Evolutionary conservation across 2,113 vertebrate genomes (phyloP).

Genomic region (Forbesichthys papilliferus): DNA sequence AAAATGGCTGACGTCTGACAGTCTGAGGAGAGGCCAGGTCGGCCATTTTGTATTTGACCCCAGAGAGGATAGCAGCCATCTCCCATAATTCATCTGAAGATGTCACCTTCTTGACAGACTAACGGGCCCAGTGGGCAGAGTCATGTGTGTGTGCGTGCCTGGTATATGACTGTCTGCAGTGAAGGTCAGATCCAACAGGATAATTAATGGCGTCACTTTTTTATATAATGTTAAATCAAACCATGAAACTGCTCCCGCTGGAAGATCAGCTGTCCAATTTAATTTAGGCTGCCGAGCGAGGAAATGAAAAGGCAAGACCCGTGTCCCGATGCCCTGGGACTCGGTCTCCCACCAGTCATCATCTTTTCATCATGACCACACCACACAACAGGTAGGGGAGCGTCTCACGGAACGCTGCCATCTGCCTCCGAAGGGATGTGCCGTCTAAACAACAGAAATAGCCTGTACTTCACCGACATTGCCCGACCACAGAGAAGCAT

Average conservation of each 20-base stretch:
- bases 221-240: conserved; percentile 70
- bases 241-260: conserved; percentile 57
- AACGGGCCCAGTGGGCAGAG: conserved; percentile 51
- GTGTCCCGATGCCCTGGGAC: conserved; percentile 45
- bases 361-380: conserved; percentile 45
- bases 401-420: conserved; percentile 20
- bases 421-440: conserved; percentile 12
- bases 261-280: conserved; percentile 69
- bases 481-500: conserved; percentile 9
- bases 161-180: conserved; percentile 26
- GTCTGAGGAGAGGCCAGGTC: conserved; percentile 47
- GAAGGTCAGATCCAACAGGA: conserved; percentile 72
- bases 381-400: conserved; percentile 49
- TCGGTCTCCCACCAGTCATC: conserved; percentile 43
- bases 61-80: conserved; percentile 65
- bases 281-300: conserved; percentile 63
- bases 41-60: conserved; percentile 64
- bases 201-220: conserved; percentile 71
- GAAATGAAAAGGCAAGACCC: conserved; percentile 59
- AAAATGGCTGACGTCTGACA: conserved; percentile 71
- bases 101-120: conserved; percentile 70
- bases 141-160: conserved; percentile 16
- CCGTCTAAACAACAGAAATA: not conserved
- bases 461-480: not conserved
- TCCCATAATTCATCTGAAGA: conserved; percentile 73